Base-by-base conservation (phyloP, 2,113 vertebrate genomes). In the Mustelus asterias region DNA sequence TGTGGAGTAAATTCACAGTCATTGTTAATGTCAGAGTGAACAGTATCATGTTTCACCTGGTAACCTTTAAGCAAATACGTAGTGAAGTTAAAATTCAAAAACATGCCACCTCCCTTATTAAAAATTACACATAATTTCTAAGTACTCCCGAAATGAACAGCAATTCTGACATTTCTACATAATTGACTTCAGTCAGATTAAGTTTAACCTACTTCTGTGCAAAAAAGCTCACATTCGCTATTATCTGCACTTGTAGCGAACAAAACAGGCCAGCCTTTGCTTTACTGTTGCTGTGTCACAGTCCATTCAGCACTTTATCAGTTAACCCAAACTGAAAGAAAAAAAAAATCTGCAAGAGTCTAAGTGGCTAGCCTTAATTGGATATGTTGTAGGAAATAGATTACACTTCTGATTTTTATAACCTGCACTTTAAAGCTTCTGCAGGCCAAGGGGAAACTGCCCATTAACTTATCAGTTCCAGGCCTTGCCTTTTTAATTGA, bases 381-480 rank as follows among this genome's bases (percentile, higher is more conserved):
- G 97, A 98, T 97, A 97, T 96, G 96, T 98, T 98, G 98, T 97
- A 97, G 97, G 97, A 98, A 96, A 97, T 96, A 97, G 97, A 98
- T 97, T 97, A 97, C 97, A 97, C 96, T 93, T 96, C 86, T 97
- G 96, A 96, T 97, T 97, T 96, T 97, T 97, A 98, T 97, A 97
- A 98, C 97, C 97, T 96, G 96, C 97, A 97, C 97, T 98, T 97
- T 98, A 98, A 98, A 98, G 97, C 96, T 96, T 97, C 97, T 96
- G 97, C 97, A 97, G 97, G 97, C 97, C 96, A 96, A 97, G 97
- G 97, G 97, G 97, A 97, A 97, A 97, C 97, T 97, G 97, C 97
- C 97, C 97, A 98, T 98, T 98, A 98, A 98, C 97, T 98, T 98
- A 98, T 97, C 97, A 97, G 97, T 98, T 97, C 98, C 98, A 98